Conservation (phyloP, 1,140 invertebrate genomes). For the Berghia stephanieae region DNA sequence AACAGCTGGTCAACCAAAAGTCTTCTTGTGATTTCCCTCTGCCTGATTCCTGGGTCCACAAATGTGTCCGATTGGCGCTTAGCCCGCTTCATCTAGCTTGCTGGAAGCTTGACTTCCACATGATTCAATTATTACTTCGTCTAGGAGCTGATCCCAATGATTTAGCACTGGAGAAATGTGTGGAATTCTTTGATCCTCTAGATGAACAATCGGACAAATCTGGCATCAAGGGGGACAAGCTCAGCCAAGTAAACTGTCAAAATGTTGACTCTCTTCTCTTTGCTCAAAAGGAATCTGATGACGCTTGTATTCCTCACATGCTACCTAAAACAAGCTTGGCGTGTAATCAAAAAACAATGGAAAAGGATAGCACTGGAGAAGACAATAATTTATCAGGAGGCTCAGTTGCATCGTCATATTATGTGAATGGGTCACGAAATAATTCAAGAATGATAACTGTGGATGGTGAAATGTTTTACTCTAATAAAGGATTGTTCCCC, state of each 20-base stretch:
- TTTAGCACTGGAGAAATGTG: conserved; percentile 17
- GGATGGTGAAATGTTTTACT: not conserved
- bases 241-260: too few species aligned
- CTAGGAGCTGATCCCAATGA: conserved; percentile 30
- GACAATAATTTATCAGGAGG: too few species aligned
- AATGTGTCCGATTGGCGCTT: conserved; percentile 17
- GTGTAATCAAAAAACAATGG: not conserved
- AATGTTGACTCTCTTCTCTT: too few species aligned
- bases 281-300: not conserved
- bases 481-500: not conserved
- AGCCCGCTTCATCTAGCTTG: conserved; percentile 33
- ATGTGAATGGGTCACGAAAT: too few species aligned
- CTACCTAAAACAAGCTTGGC: not conserved
- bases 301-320: not conserved
- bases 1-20: conserved; percentile 7
- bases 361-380: not conserved
- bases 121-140: conserved; percentile 19
- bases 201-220: not conserved
- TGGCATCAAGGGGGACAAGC: too few species aligned
- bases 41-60: conserved; percentile 32
- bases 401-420: too few species aligned
- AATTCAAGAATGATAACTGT: too few species aligned
- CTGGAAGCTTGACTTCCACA: conserved; percentile 29
- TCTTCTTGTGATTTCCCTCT: conserved; percentile 24
- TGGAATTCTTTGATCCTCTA: not conserved